Base-by-base conservation (phyloP, 2,113 vertebrate species). In the Grantiella picta region DNA sequence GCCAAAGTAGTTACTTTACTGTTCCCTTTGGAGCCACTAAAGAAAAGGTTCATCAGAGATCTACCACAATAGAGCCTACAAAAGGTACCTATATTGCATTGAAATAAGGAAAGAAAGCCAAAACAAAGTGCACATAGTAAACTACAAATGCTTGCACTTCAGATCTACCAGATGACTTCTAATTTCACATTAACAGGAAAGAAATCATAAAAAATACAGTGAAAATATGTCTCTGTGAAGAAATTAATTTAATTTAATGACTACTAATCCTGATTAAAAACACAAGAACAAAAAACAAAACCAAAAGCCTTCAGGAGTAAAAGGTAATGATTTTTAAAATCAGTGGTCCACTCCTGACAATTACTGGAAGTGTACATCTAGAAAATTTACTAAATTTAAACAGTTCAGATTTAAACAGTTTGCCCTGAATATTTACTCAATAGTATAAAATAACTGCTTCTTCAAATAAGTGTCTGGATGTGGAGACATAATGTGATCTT, bases 361-460 rank as follows among this genome's bases (percentile, higher is more conserved):
- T 57, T 86, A 65, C 4, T 77, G 28, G 11, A 85, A 86, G 5
- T 2, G 10, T 73, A 83, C 8, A 45, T 71, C 35, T 25, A 59
- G 53, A 95, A 82, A 88, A 86, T 77, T n/a, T 47, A 47, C 21
- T 75, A 45, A 61, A 49, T 6, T 40, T 42, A 91, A 92, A 61
- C 53, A 86, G 12, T 60, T 24, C 7, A 86, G 36, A 65, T 47
- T 82, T 80, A 54, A 88, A 76, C 19, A 35, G 2, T 59, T 93
- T 82, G 50, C 11, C 40, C 75, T 94, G 66, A 92, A 63, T 92
- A 92, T 93, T 89, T 93, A 54, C 66, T 76, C 53, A 90, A 76
- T 19, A 38, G 7, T 52, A 86, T 40, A 38, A 86, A 57, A 36
- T 44, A 84, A 82, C 42, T 7, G 17, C 29, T 60, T 71, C 47